phyloP scores from a whole-genome alignment of 2,797 vertebrate genomes.

The Centroberyx gerrardi region DNA sequence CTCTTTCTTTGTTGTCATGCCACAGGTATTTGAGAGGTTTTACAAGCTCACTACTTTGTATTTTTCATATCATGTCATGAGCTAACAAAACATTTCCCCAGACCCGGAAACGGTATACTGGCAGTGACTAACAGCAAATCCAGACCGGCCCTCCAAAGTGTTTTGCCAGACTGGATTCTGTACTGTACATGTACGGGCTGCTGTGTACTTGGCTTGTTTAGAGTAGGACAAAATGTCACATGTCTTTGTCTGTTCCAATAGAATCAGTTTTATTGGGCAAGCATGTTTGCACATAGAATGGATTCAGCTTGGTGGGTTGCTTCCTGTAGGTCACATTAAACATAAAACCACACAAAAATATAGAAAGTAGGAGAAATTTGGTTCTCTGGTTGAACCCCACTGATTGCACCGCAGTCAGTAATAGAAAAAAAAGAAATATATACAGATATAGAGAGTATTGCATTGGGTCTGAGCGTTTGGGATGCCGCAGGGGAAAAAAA shows the following conservation, averaged over 20 bases:
- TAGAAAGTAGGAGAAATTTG: constrained; percentile 16
- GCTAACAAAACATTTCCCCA: constrained; percentile 75
- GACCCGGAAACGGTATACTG: constrained; percentile 80
- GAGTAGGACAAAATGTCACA: neutral
- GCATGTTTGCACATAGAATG: constrained; percentile 1
- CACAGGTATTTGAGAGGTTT: constrained; percentile 54
- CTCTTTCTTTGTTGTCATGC: constrained; percentile 36
- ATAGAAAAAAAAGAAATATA: constrained; percentile 29
- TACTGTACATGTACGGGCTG: constrained; percentile 8
- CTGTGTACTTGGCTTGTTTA: neutral
- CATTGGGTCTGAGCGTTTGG: constrained; percentile 41
- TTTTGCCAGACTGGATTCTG: constrained; percentile 80
- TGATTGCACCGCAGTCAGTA: neutral
- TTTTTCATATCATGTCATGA: constrained; percentile 72
- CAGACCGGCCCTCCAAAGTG: constrained; percentile 78
- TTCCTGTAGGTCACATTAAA: constrained; percentile 34
- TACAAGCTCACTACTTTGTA: constrained; percentile 63
- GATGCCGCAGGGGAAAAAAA: constrained; percentile 49
- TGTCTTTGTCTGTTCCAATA: constrained; percentile 13
- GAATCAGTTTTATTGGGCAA: neutral
- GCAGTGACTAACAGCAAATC: constrained; percentile 82
- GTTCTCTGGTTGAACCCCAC: constrained; percentile 9
- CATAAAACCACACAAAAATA: constrained; percentile 5
- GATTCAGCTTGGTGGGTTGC: constrained; percentile 9
- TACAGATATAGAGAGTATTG: constrained; percentile 30